Evolutionary conservation across 2,113 vertebrate species (phyloP), one percentile per base, ranked within the genome.

Genomic region (Hippocampus guttulatus): DNA sequence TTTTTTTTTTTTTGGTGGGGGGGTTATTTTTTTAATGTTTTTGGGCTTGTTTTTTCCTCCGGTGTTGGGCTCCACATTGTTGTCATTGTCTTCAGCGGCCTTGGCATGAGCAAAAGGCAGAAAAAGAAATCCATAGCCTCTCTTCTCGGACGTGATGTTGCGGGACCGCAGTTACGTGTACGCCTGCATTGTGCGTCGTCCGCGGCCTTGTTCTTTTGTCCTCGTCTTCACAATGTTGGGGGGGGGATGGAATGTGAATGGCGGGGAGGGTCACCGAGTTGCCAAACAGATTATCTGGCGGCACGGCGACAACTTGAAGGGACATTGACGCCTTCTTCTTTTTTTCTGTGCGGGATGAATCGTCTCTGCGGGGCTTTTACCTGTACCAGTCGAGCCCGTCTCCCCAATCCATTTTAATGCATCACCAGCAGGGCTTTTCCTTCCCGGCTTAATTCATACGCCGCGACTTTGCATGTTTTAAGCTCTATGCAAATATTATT

Each of bases 401-500:
- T 87, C 33, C 82, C 79, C 87, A 88, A 92, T 93, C 89, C 91
- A 90, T 92, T 92, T 92, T 86, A 91, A 92, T 91, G 90, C 91
- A 90, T 88, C 91, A 91, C 90, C 87, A 89, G 87, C 87, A 88
- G 86, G 85, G 90, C 87, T 92, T 91, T 61, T 92, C 89, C 88
- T 91, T 88, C 91, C 87, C 84, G 87, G 88, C 90, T 92, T 92
- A 92, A 93, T 92, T 90, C 89, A 77, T 89, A 91, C 87, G 88
- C 91, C 83, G 90, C 86, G 91, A 92, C 91, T 93, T 92, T 91
- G 92, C 92, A 92, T 93, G 90, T 92, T 92, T 93, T 92, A 93
- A 93, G 91, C 92, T 91, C 89, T 92, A 91, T 92, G 92, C 91
- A 92, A 92, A 92, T 93, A 92, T 92, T 92, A 93, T 92, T 92